phyloP scores from a whole-genome alignment of 2,888 invertebrate species.

The Sericinus montela region DNA sequence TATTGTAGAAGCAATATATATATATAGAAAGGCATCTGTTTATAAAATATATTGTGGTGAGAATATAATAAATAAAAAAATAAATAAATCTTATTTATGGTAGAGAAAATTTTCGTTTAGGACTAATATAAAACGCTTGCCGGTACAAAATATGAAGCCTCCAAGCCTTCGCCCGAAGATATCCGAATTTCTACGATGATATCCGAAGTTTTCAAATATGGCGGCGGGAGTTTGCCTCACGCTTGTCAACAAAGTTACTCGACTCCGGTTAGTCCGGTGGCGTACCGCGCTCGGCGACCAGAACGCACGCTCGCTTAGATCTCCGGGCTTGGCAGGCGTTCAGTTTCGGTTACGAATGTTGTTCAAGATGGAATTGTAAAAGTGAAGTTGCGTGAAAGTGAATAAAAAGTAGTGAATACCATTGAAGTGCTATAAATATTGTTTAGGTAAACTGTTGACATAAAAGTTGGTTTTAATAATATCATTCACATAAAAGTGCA shows the following conservation, averaged over 20 bases:
- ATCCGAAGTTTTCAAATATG: slow-evolving; percentile 63
- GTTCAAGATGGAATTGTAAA: slow-evolving; percentile 28
- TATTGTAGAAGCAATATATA: too few relatives aligned
- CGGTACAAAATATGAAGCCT: slow-evolving; percentile 9
- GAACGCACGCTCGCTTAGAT: slow-evolving; percentile 20
- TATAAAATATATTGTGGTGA: too few relatives aligned
- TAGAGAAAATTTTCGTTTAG: too few relatives aligned
- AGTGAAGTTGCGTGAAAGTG: slow-evolving; percentile 44
- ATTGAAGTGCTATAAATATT: slow-evolving; percentile 23
- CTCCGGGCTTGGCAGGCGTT: slow-evolving; percentile 16
- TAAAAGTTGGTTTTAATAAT: slow-evolving; percentile 9
- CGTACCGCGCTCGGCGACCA: slow-evolving; percentile 39
- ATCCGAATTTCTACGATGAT: slow-evolving; percentile 45
- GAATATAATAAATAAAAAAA: too few relatives aligned
- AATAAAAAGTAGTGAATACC: slow-evolving; percentile 29
- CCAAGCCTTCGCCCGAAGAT: slow-evolving; percentile 22
- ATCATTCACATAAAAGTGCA: not conserved
- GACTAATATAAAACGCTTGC: not conserved
- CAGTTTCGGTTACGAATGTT: slow-evolving; percentile 16
- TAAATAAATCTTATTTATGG: too few relatives aligned
- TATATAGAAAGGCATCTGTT: too few relatives aligned
- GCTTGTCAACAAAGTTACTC: slow-evolving; percentile 75
- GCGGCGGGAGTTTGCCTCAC: slow-evolving; percentile 52
- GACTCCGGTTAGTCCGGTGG: slow-evolving; percentile 41
- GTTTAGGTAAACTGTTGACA: slow-evolving; percentile 1